Evolutionary conservation across 2,113 vertebrate species (phyloP), one percentile per base, ranked within the genome.

Genomic region (Pholis gunnellus): DNA sequence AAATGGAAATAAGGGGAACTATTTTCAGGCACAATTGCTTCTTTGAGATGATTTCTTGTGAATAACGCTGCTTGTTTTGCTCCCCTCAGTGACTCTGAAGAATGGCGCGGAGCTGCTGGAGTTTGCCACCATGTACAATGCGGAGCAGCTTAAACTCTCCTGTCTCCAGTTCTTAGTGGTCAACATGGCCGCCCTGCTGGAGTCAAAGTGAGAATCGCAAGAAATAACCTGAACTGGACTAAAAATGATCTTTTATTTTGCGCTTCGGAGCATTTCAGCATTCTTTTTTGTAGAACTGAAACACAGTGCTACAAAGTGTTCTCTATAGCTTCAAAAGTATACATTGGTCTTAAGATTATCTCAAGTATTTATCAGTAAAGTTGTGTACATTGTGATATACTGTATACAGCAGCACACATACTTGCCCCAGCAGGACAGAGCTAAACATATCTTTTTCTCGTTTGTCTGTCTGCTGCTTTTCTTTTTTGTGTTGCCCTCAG

Each of bases 101-200:
- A 99, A 99, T 29, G 96, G 96, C 81, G 95, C 97, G 0, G 97
- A 98, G 91, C 93, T 99, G 25, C 89, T 99, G 93, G 97, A 99
- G 89, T 99, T 99, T 91, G 93, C 98, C 60, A 91, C 96, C 14
- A 92, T 96, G 90, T 99, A 98, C 93, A 98, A 95, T 25, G 98
- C 98, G 73, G 96, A 97, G 27, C 98, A 99, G 79, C 93, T 99
- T 20, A 99, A 97, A 89, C 93, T 97, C 42, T 99, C 98, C 90
- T 99, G 98, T 83, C 93, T 97, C 77, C 98, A 99, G 88, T 99
- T 99, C 89, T 97, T 99, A 36, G 96, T 94, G 76, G 92, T 99
- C 85, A 99, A 99, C 91, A 97, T 99, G 95, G 95, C 96, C 27
- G 96, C 97, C 78, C 89, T 99, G 86, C 95, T 99, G 86, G 98